phyloP scores from a whole-genome alignment of 1,140 invertebrate genomes.

The Temnothorax curvispinosus region DNA sequence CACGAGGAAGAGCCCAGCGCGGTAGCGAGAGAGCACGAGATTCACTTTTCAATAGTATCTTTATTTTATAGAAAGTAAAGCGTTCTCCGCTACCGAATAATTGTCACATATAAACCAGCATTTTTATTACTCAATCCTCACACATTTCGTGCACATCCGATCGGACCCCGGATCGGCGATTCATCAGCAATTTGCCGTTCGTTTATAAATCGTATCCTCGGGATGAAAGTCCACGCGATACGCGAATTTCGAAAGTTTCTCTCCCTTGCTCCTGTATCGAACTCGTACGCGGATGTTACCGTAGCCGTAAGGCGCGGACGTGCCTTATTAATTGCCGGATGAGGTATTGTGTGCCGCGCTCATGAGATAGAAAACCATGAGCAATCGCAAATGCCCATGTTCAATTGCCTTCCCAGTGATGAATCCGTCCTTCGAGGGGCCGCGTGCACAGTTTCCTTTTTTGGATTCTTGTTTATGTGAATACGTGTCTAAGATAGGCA shows the following conservation, averaged over 20 bases:
- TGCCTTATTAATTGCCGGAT: conserved; percentile 39
- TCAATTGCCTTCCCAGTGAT: background rate
- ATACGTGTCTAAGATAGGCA: background rate
- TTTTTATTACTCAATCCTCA: conserved; percentile 2
- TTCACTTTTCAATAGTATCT: conserved; percentile 36
- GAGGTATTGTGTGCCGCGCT: background rate
- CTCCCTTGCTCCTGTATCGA: background rate
- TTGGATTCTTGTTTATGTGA: background rate
- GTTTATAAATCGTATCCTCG: conserved; percentile 26
- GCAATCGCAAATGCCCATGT: background rate
- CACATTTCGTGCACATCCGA: background rate
- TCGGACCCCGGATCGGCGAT: background rate
- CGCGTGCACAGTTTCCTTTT: background rate
- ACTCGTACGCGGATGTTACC: background rate
- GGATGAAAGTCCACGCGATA: conserved; percentile 38
- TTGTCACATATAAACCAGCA: background rate
- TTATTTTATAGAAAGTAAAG: conserved; percentile 44
- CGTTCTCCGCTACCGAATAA: background rate
- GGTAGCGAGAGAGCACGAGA: conserved; percentile 1
- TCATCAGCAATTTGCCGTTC: background rate
- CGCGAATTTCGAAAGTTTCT: conserved; percentile 53
- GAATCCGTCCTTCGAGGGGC: background rate
- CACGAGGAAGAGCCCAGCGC: conserved; percentile 4
- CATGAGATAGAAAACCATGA: conserved; percentile 18
- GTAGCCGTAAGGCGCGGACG: conserved; percentile 8